Evolutionary conservation across 2,888 invertebrate genomes (phyloP), one percentile per base, ranked within the genome.

Genomic region (Monopis laevigella): DNA sequence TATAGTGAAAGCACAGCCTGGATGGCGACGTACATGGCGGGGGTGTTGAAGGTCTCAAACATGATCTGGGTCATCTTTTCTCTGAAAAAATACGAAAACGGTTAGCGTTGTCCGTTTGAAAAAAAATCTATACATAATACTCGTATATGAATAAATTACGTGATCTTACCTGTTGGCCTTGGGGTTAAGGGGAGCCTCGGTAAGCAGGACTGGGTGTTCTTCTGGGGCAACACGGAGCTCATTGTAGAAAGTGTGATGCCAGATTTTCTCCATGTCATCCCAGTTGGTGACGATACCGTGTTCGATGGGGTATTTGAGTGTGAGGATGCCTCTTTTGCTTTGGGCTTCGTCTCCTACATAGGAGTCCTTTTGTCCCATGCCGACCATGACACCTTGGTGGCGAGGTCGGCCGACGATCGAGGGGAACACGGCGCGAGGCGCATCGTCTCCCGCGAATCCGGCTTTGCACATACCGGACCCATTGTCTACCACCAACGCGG

Each of bases 211-310:
- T 49, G 93, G 93, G 81, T 93, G 93, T 67, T 93, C 93, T 71
- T 93, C 95, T 48, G 96, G 96, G 42, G 96, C 96, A 41, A 96
- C 96, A 78, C 96, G 89, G 66, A 97, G 86, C 78, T 96, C 95
- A 71, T 97, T 96, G 90, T 97, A 97, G 88, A 96, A 96, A 64
- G 96, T 96, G 85, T 97, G 96, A 78, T 97, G 96, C 96, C 96
- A 97, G 84, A 97, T 96, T 82, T 97, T 96, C 83, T 96, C 96
- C 96, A 97, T 96, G 64, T 96, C 96, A 64, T 96, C 96, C 96
- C 96, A 96, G 87, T 96, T 96, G 77, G 96, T 96, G 66, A 96
- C 93, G 81, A 96, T 96, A 60, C 96, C 96, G 83, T 96, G 96
- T 75, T 96, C 96, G 73, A 96, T 96, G 62, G 96, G 96, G 83